phyloP scores from a whole-genome alignment of 2,113 vertebrate species.

The Suncus etruscus region DNA sequence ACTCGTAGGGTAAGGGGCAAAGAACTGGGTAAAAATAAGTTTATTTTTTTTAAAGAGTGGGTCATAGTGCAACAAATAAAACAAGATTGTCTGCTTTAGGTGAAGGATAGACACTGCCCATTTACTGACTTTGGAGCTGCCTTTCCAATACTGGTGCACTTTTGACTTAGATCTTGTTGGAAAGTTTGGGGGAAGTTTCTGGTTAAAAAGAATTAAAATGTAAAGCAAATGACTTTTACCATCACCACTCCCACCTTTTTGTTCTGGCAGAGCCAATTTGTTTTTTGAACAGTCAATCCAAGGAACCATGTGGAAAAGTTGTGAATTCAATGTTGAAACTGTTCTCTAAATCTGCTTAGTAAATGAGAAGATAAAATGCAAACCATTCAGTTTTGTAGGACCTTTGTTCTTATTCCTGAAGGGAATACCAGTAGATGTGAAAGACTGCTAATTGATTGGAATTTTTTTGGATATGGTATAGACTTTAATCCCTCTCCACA shows the following conservation, averaged over 20 bases:
- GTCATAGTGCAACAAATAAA: neutral
- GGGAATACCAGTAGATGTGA: neutral
- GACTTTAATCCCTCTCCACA: neutral
- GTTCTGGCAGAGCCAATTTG: neutral
- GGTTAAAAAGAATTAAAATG: neutral
- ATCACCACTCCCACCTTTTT: neutral
- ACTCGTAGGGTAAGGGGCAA: no score
- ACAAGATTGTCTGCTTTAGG: neutral
- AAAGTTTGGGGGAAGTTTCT: neutral
- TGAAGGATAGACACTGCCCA: neutral
- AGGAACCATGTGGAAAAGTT: constrained; percentile 20
- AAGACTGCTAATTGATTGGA: neutral
- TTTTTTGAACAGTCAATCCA: constrained; percentile 23
- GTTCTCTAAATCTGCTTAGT: neutral
- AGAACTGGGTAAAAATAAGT: no score
- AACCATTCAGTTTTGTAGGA: neutral
- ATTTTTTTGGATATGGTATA: neutral
- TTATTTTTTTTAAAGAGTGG: no score
- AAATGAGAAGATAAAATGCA: neutral
- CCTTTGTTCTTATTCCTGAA: neutral
- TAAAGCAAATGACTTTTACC: constrained; percentile 12
- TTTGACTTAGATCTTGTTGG: neutral
- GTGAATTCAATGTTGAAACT: neutral
- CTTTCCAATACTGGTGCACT: neutral
- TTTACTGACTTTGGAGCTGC: neutral